Conservation (phyloP, 2,797 vertebrate genomes). For the Galagoides demidoff region DNA sequence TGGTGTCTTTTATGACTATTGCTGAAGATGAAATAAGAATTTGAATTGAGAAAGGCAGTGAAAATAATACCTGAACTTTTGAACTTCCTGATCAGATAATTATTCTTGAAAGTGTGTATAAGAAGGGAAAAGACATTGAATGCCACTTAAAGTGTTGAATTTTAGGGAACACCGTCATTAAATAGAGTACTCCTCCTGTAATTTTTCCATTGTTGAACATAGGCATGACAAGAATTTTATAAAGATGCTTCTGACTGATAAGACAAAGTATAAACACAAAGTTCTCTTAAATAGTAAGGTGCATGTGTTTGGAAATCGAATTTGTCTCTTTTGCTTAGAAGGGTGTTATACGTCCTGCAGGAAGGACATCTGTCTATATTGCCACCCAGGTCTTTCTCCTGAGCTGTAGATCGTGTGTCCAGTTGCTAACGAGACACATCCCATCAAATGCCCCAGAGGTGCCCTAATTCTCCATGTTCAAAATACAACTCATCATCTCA, state of each 20-base stretch:
- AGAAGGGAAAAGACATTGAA: constrained; percentile 77
- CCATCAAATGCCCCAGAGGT: neutral
- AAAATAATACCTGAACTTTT: constrained; percentile 80
- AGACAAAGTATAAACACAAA: constrained; percentile 54
- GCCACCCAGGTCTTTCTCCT: neutral
- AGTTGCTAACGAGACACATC: neutral
- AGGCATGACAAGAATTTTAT: constrained; percentile 55
- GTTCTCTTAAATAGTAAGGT: constrained; percentile 19
- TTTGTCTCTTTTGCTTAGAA: constrained; percentile 15
- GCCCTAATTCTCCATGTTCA: neutral
- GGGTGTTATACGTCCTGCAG: neutral
- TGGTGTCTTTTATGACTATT: constrained; percentile 49
- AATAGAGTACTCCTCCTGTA: constrained; percentile 57
- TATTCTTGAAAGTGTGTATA: constrained; percentile 68
- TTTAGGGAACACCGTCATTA: constrained; percentile 61
- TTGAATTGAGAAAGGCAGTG: constrained; percentile 60
- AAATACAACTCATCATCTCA: neutral
- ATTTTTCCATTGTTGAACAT: constrained; percentile 65
- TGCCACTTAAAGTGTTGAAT: constrained; percentile 69
- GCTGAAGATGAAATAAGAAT: constrained; percentile 69
- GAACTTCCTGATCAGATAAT: constrained; percentile 78
- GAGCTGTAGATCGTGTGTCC: neutral
- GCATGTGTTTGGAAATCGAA: constrained; percentile 30
- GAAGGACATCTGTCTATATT: neutral
- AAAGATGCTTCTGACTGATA: constrained; percentile 65